These are phyloP conservation scores for Ctenopoma kingsleyae DNA, from an alignment of 2,797 vertebrate genomes.

Conservation along the genomic window DNA sequence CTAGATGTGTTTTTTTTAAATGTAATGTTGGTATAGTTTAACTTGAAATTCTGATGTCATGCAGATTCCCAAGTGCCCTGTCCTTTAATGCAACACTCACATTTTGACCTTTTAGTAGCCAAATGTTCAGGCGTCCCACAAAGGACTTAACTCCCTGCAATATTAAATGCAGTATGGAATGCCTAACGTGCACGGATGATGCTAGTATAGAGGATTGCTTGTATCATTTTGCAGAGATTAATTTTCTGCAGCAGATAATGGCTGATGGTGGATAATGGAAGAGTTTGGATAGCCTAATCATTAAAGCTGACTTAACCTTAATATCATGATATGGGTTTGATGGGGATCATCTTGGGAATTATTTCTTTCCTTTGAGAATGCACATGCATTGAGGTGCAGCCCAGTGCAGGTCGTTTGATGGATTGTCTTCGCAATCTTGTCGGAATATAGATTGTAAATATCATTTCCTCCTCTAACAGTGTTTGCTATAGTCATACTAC, in stretches of 20 bases:
- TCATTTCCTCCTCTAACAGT: constrained; percentile 5
- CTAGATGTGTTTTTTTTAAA: constrained; percentile 17
- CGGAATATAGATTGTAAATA: constrained; percentile 27
- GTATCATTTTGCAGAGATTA: constrained; percentile 65
- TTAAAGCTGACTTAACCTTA: constrained; percentile 76
- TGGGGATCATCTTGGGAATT: constrained; percentile 48
- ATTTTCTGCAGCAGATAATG: constrained; percentile 59
- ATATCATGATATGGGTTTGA: constrained; percentile 69
- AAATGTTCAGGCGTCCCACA: constrained; percentile 36
- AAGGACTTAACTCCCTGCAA: constrained; percentile 45
- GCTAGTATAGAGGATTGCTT: constrained; percentile 24
- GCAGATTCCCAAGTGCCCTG: constrained; percentile 24
- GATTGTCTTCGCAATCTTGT: constrained; percentile 26
- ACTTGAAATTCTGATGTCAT: constrained; percentile 31
- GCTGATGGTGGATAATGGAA: constrained; percentile 65
- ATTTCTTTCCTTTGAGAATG: background rate
- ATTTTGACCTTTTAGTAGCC: constrained; percentile 55
- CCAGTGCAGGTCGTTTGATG: background rate
- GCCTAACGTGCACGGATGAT: constrained; percentile 46
- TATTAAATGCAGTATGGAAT: constrained; percentile 46
- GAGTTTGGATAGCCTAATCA: constrained; percentile 55
- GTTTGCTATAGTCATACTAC: constrained; percentile 20
- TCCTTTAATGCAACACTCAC: constrained; percentile 21
- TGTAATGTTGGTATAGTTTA: background rate
- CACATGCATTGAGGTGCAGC: background rate